Percentiles rank a stretch among this genome's conserved stretches.
Evolutionary conservation across 2,888 invertebrate genomes (phyloP).

Genomic region (Formica aserva): DNA sequence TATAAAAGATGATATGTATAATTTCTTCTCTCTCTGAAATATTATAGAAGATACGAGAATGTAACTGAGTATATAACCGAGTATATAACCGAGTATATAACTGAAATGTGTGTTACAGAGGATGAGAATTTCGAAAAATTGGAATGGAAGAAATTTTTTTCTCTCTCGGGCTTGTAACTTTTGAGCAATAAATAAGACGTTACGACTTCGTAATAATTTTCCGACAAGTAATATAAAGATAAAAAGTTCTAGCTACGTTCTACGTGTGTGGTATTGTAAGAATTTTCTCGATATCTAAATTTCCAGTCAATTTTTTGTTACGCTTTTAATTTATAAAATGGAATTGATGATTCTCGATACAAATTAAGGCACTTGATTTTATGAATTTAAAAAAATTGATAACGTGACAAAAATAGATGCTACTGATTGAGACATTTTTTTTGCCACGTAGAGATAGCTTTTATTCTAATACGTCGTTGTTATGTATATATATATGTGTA

Average conservation of each 20-base stretch:
- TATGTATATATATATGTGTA: neutral
- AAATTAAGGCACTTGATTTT: neutral
- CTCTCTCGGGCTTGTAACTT: neutral
- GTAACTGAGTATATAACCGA: neutral
- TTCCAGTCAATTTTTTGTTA: neutral
- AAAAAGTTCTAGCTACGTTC: neutral
- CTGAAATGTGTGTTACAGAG: neutral
- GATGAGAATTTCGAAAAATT: neutral
- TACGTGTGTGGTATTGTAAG: neutral
- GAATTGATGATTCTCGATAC: neutral
- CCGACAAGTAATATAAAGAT: no score
- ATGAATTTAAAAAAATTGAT: slow-evolving; percentile 7
- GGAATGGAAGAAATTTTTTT: neutral
- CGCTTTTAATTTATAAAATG: neutral
- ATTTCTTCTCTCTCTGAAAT: neutral
- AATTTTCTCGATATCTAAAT: neutral
- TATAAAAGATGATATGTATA: neutral
- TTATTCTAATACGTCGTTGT: slow-evolving; percentile 39
- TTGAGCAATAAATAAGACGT: neutral
- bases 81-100: no score
- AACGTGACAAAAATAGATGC: neutral
- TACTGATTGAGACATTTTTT: slow-evolving; percentile 3
- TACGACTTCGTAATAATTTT: neutral
- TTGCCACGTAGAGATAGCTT: slow-evolving; percentile 3
- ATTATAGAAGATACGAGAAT: neutral